Evolutionary conservation across 2,888 invertebrate species (phyloP).

Genomic region (Drosophila monieri): DNA sequence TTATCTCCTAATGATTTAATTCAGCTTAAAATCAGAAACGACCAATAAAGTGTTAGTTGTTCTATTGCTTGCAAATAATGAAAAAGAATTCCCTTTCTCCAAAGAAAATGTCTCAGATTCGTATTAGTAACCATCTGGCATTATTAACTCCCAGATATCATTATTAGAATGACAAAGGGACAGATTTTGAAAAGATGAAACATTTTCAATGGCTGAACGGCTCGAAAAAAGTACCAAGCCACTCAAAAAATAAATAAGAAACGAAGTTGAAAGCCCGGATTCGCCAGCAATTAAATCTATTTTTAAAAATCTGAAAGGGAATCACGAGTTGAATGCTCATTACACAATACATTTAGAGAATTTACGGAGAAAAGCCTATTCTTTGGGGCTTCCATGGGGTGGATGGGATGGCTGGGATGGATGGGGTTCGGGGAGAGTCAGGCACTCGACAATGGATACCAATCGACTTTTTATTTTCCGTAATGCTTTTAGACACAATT

Average conservation of each 20-base stretch:
- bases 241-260: neutral
- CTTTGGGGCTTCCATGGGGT: neutral
- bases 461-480: conserved; percentile 2
- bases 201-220: neutral
- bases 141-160: too few species aligned
- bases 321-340: neutral
- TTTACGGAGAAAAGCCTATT: neutral
- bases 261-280: neutral
- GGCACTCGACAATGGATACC: neutral
- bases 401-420: neutral
- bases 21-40: too few species aligned
- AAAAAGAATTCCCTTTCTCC: too few species aligned
- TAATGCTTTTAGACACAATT: conserved; percentile 1
- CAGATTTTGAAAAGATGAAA: neutral
- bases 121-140: too few species aligned
- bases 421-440: neutral
- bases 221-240: neutral
- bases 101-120: too few species aligned
- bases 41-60: too few species aligned
- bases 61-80: too few species aligned
- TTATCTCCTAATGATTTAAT: too few species aligned
- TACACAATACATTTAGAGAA: neutral
- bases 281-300: neutral
- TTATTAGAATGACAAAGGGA: neutral
- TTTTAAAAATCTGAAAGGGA: neutral